Conservation (phyloP, 2,113 vertebrate species). For the Candoia aspera region DNA sequence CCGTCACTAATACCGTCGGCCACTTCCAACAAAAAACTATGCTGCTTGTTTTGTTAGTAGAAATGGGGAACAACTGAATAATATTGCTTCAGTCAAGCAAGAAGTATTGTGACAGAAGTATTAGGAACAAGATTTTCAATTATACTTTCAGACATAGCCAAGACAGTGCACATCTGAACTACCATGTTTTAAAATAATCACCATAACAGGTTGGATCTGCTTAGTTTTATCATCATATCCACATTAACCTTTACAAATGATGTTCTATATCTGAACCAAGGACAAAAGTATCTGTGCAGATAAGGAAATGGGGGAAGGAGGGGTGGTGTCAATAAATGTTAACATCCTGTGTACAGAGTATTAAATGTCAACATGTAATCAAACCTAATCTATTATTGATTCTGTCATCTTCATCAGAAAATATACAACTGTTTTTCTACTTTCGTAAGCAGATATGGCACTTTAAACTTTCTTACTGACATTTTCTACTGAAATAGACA, state of each 20-base stretch:
- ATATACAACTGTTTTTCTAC: constrained; percentile 47
- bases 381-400: constrained; percentile 67
- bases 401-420: constrained; percentile 66
- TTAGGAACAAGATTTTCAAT: not conserved
- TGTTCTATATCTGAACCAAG: constrained; percentile 32
- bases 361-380: constrained; percentile 74
- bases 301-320: constrained; percentile 44
- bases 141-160: not conserved
- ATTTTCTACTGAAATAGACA: not conserved
- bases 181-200: constrained; percentile 22
- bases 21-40: not conserved
- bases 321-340: constrained; percentile 61
- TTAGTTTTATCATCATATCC: constrained; percentile 36
- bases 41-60: not conserved
- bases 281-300: constrained; percentile 49
- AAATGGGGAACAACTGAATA: not conserved
- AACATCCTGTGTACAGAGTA: constrained; percentile 57
- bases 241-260: constrained; percentile 46
- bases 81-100: not conserved
- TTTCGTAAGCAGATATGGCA: constrained; percentile 41
- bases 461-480: not conserved
- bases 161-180: not conserved
- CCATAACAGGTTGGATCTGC: constrained; percentile 19
- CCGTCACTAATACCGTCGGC: not conserved
- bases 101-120: not conserved